Percentiles rank a stretch among this genome's conserved stretches.
Evolutionary conservation across 2,113 vertebrate genomes (phyloP).

Genomic region (Xenopus tropicalis): DNA sequence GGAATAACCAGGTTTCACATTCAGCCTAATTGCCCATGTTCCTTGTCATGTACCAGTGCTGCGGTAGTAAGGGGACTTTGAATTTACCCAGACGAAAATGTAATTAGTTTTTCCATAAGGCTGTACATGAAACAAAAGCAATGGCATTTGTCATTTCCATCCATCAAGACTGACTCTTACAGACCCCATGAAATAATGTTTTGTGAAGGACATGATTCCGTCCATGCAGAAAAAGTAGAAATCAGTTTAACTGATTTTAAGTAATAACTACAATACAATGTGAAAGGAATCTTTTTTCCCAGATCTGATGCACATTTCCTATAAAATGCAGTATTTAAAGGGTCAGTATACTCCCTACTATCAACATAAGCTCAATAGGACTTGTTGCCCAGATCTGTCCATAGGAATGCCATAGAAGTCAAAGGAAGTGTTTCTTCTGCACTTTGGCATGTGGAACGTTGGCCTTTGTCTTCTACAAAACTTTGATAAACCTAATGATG

Average conservation of each 20-base stretch:
- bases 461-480: no score
- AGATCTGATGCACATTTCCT: no score
- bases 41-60: conserved; percentile 82
- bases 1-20: conserved; percentile 82
- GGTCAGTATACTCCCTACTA: no score
- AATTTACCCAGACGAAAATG: conserved; percentile 86
- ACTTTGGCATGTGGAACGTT: no score
- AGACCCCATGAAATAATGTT: conserved; percentile 42
- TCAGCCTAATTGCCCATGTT: conserved; percentile 81
- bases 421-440: no score
- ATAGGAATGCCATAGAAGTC: no score
- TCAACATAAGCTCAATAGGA: no score
- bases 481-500: no score
- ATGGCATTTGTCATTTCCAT: conserved; percentile 71
- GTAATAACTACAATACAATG: background rate
- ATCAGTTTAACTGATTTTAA: background rate
- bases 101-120: conserved; percentile 85
- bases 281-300: background rate
- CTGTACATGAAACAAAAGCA: conserved; percentile 73
- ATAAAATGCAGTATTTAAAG: no score
- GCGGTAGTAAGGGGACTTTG: conserved; percentile 78
- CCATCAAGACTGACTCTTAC: conserved; percentile 69
- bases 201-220: conserved; percentile 12
- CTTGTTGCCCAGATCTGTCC: no score
- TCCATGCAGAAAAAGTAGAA: conserved; percentile 7